These are phyloP conservation scores for Mythimna albipuncta DNA, from an alignment of 2,888 invertebrate genomes.

Conservation along the genomic window DNA sequence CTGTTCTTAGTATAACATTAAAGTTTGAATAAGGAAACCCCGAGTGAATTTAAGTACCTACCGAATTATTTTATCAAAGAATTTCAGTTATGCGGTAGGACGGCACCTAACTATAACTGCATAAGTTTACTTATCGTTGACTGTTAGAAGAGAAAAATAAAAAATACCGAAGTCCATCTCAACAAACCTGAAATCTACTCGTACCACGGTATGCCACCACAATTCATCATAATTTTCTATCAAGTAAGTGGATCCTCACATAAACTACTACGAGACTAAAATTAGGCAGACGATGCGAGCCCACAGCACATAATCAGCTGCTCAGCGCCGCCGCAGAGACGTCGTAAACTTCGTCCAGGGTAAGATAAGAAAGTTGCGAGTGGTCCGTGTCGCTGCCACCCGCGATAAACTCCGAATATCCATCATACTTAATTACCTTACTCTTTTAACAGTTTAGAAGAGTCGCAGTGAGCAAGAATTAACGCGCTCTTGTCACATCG, in stretches of 20 bases:
- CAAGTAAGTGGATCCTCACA: conserved; percentile 27
- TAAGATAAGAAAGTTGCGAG: conserved; percentile 83
- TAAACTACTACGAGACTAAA: conserved; percentile 53
- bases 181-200: background rate
- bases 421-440: conserved; percentile 89
- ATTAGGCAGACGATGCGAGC: conserved; percentile 61
- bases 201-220: background rate
- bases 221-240: conserved; percentile 34
- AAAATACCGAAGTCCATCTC: background rate
- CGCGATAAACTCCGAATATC: conserved; percentile 87
- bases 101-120: background rate
- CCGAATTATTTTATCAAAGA: background rate
- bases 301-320: conserved; percentile 73
- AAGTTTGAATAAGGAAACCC: background rate
- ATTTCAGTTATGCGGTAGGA: background rate
- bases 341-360: conserved; percentile 77
- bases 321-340: conserved; percentile 72
- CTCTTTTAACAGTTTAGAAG: conserved; percentile 86
- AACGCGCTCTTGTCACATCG: conserved; percentile 80
- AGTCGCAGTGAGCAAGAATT: conserved; percentile 78
- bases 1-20: too few species aligned
- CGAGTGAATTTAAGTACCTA: conserved; percentile 8
- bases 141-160: background rate
- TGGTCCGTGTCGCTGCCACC: conserved; percentile 79
- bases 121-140: background rate